phyloP scores from a whole-genome alignment of 2,888 invertebrate genomes.

The Dasysyrphus tricinctus region DNA sequence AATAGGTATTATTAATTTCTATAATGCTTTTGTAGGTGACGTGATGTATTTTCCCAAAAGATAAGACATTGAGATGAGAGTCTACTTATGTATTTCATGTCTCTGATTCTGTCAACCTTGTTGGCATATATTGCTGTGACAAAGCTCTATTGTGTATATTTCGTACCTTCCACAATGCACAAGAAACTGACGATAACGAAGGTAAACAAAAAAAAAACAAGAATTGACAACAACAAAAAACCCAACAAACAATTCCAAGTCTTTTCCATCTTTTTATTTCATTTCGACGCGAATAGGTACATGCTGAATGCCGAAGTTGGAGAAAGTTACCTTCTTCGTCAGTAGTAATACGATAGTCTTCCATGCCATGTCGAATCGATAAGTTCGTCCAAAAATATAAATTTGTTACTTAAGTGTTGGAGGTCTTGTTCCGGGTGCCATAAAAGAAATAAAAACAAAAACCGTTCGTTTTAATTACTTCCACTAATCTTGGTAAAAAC shows the following conservation, averaged over 20 bases:
- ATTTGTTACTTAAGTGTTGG: constrained; percentile 23
- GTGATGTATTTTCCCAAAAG: too few relatives aligned
- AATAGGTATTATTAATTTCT: too few relatives aligned
- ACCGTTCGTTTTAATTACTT: constrained; percentile 13
- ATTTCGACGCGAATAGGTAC: constrained; percentile 22
- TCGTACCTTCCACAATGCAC: neutral
- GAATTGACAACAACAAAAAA: constrained; percentile 35
- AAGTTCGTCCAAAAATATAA: constrained; percentile 52
- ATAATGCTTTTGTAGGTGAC: too few relatives aligned
- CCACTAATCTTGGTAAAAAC: too few relatives aligned
- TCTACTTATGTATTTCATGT: neutral
- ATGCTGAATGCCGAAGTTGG: constrained; percentile 33
- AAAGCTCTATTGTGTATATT: constrained; percentile 15
- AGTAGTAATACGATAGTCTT: constrained; percentile 54
- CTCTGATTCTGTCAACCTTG: neutral
- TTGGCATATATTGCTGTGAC: constrained; percentile 4
- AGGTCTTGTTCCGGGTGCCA: constrained; percentile 59
- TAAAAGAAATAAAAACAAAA: constrained; percentile 16
- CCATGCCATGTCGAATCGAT: constrained; percentile 30
- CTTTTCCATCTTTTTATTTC: constrained; percentile 50
- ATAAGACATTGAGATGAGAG: too few relatives aligned
- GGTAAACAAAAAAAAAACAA: constrained; percentile 31
- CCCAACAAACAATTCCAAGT: constrained; percentile 40
- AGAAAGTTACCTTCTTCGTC: constrained; percentile 65
- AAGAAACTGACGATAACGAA: constrained; percentile 10